Conservation (phyloP, 2,888 invertebrate genomes). For the Lissocephala sabroskyi region DNA sequence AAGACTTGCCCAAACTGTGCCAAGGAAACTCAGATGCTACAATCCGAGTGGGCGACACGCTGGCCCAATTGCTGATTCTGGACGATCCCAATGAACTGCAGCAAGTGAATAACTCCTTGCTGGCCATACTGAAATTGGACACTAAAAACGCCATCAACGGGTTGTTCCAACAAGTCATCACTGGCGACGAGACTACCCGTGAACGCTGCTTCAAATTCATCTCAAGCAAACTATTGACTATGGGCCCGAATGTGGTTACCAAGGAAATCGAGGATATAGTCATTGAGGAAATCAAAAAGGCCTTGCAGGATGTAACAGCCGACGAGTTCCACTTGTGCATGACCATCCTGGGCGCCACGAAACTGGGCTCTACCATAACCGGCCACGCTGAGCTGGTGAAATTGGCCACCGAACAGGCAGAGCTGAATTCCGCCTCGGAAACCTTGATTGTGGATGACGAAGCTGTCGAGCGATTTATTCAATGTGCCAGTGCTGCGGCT, state of each 20-base stretch:
- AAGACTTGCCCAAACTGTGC: slow-evolving; percentile 89
- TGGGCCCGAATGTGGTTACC: slow-evolving; percentile 84
- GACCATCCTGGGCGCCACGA: slow-evolving; percentile 86
- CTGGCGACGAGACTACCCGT: slow-evolving; percentile 83
- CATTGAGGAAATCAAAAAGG: slow-evolving; percentile 88
- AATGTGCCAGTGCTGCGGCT: slow-evolving; percentile 88
- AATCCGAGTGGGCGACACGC: slow-evolving; percentile 90
- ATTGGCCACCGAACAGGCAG: slow-evolving; percentile 88
- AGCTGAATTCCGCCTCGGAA: slow-evolving; percentile 79
- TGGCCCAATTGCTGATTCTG: slow-evolving; percentile 91
- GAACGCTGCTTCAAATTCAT: slow-evolving; percentile 92
- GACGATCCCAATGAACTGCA: slow-evolving; percentile 89
- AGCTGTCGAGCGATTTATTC: slow-evolving; percentile 83
- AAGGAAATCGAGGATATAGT: slow-evolving; percentile 90
- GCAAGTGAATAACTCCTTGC: slow-evolving; percentile 87
- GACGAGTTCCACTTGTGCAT: slow-evolving; percentile 94
- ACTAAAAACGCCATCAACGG: slow-evolving; percentile 77
- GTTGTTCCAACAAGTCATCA: slow-evolving; percentile 79
- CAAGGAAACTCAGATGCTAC: slow-evolving; percentile 88
- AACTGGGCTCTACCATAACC: slow-evolving; percentile 84
- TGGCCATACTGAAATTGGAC: slow-evolving; percentile 74
- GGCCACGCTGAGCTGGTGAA: slow-evolving; percentile 92
- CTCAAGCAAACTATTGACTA: slow-evolving; percentile 84
- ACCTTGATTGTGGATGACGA: slow-evolving; percentile 77
- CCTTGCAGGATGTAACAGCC: slow-evolving; percentile 88